These are phyloP conservation scores for Phoxinus dragarum DNA, from an alignment of 2,797 vertebrate genomes.

Conservation along the genomic window DNA sequence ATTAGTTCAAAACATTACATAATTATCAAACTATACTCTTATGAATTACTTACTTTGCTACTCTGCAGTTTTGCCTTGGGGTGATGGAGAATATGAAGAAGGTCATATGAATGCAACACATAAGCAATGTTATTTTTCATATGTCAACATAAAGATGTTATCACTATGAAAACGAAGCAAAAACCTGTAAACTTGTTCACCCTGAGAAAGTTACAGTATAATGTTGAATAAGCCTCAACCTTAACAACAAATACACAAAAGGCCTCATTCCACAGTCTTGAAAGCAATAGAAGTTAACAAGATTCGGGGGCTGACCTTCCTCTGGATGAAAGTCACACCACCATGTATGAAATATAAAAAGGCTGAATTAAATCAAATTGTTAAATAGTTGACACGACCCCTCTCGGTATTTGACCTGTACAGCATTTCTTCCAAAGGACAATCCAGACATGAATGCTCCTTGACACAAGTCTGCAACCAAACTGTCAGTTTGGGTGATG, in stretches of 20 bases:
- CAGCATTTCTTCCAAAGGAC: background rate
- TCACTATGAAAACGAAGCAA: background rate
- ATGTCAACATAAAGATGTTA: background rate
- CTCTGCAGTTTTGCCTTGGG: background rate
- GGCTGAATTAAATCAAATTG: background rate
- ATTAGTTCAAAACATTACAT: background rate
- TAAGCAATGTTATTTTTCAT: background rate
- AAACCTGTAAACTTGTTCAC: background rate
- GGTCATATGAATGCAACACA: background rate
- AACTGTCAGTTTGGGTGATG: background rate
- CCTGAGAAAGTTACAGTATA: background rate
- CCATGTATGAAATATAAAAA: background rate
- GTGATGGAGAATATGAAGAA: background rate
- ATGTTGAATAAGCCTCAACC: background rate
- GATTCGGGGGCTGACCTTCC: background rate
- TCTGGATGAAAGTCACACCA: background rate
- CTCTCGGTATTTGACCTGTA: constrained; percentile 2
- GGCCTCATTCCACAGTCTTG: background rate
- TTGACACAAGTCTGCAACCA: background rate
- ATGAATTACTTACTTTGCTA: background rate
- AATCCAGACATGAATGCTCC: background rate
- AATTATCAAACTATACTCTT: background rate
- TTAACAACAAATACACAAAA: background rate
- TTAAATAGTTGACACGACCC: background rate
- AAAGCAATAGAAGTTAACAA: constrained; percentile 10